These are phyloP conservation scores for Seira ritae DNA, from an alignment of 2,888 invertebrate genomes.

Conservation along the genomic window DNA sequence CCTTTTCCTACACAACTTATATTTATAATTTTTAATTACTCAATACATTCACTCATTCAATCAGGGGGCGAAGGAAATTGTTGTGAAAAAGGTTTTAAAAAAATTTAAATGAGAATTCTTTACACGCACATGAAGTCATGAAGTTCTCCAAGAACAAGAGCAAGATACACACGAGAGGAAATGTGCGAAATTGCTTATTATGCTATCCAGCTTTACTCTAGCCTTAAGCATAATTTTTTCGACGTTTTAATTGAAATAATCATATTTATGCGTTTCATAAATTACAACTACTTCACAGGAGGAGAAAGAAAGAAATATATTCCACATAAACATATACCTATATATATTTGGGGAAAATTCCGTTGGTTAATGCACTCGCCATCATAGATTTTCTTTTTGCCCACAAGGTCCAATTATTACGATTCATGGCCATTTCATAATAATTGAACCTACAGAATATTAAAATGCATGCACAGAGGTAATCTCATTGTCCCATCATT, in stretches of 20 bases:
- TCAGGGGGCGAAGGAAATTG: not conserved
- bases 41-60: not conserved
- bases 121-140: not conserved
- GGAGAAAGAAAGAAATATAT: not conserved
- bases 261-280: constrained; percentile 10
- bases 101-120: not conserved
- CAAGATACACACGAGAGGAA: no score
- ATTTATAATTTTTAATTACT: not conserved
- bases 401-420: constrained; percentile 54
- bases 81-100: not conserved
- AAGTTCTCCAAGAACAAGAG: no score
- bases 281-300: not conserved
- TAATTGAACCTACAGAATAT: constrained; percentile 42
- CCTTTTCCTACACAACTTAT: not conserved
- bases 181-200: no score
- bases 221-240: no score
- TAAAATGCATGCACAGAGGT: not conserved
- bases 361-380: no score
- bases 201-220: no score
- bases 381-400: no score
- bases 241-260: not conserved
- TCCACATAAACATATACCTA: not conserved
- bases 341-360: not conserved
- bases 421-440: constrained; percentile 62
- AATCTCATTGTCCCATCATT: constrained; percentile 10